Evolutionary conservation across 2,113 vertebrate species (phyloP).

Genomic region (Podarcis raffonei): DNA sequence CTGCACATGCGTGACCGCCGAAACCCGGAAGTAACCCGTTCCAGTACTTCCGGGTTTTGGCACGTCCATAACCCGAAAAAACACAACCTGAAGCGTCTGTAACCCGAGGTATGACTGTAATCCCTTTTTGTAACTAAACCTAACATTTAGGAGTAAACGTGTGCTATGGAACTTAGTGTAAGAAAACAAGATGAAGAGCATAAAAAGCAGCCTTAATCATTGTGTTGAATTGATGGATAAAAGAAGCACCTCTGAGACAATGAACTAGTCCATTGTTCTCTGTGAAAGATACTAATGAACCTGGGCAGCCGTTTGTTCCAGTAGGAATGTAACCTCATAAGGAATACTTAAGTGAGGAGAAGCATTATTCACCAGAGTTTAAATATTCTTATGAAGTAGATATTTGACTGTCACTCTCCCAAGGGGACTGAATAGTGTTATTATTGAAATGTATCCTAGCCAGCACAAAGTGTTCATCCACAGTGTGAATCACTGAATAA

Average conservation of each 20-base stretch:
- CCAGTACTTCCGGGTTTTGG: too few species aligned
- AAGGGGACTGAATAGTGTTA: not conserved
- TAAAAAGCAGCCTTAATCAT: not conserved
- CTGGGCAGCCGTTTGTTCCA: not conserved
- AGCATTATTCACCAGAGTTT: not conserved
- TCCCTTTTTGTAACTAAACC: not conserved
- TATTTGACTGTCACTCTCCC: constrained; percentile 1
- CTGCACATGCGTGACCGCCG: too few species aligned
- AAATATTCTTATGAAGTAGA: not conserved
- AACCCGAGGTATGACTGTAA: not conserved
- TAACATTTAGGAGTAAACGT: not conserved
- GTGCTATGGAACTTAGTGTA: not conserved
- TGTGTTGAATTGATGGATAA: not conserved
- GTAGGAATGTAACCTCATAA: not conserved
- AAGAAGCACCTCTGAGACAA: not conserved
- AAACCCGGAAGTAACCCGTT: too few species aligned
- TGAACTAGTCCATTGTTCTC: not conserved
- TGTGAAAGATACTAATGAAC: not conserved
- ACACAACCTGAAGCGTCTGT: too few species aligned
- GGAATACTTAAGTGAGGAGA: not conserved
- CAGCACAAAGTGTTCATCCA: not conserved
- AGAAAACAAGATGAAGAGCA: not conserved
- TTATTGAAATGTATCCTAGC: not conserved
- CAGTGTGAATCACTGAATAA: not conserved
- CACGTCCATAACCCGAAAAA: too few species aligned